phyloP scores from a whole-genome alignment of 2,113 vertebrate genomes.

The Condylura cristata region DNA sequence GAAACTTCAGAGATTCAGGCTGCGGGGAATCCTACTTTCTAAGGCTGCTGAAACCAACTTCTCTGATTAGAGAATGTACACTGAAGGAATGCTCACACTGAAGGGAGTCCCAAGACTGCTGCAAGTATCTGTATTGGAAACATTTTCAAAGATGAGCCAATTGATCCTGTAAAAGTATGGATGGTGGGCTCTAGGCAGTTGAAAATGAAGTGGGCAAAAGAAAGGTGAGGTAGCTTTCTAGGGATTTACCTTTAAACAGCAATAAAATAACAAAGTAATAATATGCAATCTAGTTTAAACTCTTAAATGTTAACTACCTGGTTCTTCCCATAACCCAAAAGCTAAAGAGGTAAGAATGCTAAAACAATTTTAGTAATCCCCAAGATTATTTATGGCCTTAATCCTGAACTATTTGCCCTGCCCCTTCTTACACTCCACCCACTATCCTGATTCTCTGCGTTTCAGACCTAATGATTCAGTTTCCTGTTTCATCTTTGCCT shows the following conservation, averaged over 20 bases:
- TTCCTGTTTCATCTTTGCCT: conserved; percentile 58
- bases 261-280: conserved; percentile 47
- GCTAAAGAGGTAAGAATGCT: conserved; percentile 42
- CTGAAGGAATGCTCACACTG: not conserved
- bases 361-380: conserved; percentile 34
- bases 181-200: not conserved
- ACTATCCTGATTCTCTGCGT: conserved; percentile 36
- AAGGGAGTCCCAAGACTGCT: not conserved
- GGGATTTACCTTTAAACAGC: conserved; percentile 39
- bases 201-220: not conserved
- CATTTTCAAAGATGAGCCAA: not conserved
- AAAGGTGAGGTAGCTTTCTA: conserved; percentile 15
- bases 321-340: conserved; percentile 43
- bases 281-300: not conserved
- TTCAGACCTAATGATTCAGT: conserved; percentile 58
- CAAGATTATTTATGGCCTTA: conserved; percentile 38
- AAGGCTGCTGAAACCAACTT: not conserved
- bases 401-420: conserved; percentile 20
- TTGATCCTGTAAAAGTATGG: not conserved
- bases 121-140: not conserved
- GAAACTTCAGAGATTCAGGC: not conserved
- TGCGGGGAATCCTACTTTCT: conserved; percentile 16
- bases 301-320: conserved; percentile 12
- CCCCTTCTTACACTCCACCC: conserved; percentile 39
- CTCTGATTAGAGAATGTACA: not conserved